Base-by-base conservation (phyloP, 2,888 invertebrate species). In the Melieria picta region DNA sequence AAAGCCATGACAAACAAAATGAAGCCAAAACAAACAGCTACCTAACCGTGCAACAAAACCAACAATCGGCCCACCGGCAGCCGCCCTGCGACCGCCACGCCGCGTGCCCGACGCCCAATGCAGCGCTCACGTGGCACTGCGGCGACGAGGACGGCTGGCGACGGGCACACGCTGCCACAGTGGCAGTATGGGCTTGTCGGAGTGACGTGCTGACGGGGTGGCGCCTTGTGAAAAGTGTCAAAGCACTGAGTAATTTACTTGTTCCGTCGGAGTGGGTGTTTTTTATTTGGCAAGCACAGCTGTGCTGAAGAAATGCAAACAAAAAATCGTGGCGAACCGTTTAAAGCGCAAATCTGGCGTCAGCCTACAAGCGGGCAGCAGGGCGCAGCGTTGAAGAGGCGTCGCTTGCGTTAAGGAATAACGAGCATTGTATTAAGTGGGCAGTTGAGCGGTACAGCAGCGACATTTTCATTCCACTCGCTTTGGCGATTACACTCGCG, bases 351-450 rank as follows among this genome's bases (percentile, higher is more conserved):
- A 13, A 45, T 65, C 56, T 7, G 13, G 7, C 10, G 42, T 42
- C 30, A 42, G 56, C 4, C 13, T 11, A 30, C 52, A 10, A 30
- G n/a, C 45, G 60, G 11, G 45, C 13, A 10, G 6, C 46, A 46
- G 45, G 60, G 43, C 60, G 60, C 43, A 43, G 60, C 46, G 60
- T 45, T 45, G 11, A 46, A 43, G n/a, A 11, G 4, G 43, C 45
- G 42, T 60, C 60, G n/a, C 9, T 13, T 55, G 42, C n/a, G 57
- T 56, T 58, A 58, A 47, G 48, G 9, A 56, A 66, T 58, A 66
- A 66, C 47, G 66, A 66, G 57, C 47, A 58, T 66, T 46, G 48
- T 57, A 66, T 66, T 66, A 66, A 66, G 65, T 66, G 65, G 57
- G 9, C 30, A 58, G 66, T 66, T 66, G 66, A 66, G 58, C 57